Percentiles rank a stretch among this genome's conserved stretches.
Conservation (phyloP, 2,888 invertebrate genomes). For the Vanessa cardui region DNA sequence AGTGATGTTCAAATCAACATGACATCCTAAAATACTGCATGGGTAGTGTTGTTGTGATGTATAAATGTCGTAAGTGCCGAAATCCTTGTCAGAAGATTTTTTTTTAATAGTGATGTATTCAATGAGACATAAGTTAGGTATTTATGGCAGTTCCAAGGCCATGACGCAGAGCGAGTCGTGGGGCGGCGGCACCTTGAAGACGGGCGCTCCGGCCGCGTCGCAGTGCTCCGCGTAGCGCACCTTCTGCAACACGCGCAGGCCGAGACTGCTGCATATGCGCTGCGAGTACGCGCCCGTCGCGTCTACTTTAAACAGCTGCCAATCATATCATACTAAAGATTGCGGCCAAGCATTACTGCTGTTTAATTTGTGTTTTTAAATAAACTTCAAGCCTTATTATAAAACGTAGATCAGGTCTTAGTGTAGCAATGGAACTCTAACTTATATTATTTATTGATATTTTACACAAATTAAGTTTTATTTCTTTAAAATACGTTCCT, state of each 20-base stretch:
- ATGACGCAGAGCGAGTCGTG: constrained; percentile 89
- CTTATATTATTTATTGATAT: too few relatives aligned
- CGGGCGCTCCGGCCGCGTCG: constrained; percentile 82
- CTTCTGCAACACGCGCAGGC: constrained; percentile 84
- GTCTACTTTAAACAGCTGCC: constrained; percentile 90
- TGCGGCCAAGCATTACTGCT: too few relatives aligned
- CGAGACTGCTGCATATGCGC: constrained; percentile 86
- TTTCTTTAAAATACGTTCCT: too few relatives aligned
- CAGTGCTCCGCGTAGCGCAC: constrained; percentile 88
- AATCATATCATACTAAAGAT: too few relatives aligned
- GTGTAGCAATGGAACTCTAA: too few relatives aligned
- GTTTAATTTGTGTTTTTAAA: too few relatives aligned
- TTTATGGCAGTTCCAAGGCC: constrained; percentile 76
- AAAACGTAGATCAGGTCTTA: too few relatives aligned
- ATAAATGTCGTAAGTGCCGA: too few relatives aligned
- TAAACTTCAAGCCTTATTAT: too few relatives aligned
- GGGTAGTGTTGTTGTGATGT: too few relatives aligned
- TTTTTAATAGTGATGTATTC: background rate
- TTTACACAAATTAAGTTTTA: too few relatives aligned
- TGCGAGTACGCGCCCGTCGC: constrained; percentile 92
- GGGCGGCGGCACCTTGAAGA: constrained; percentile 85
- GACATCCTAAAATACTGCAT: too few relatives aligned
- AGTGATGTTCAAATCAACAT: background rate
- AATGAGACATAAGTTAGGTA: background rate
- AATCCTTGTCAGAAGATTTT: background rate